Evolutionary conservation across 23 tunicate species (phyloP), one percentile per base, ranked within the genome.

Genomic region (Trididemnum nubilum): DNA sequence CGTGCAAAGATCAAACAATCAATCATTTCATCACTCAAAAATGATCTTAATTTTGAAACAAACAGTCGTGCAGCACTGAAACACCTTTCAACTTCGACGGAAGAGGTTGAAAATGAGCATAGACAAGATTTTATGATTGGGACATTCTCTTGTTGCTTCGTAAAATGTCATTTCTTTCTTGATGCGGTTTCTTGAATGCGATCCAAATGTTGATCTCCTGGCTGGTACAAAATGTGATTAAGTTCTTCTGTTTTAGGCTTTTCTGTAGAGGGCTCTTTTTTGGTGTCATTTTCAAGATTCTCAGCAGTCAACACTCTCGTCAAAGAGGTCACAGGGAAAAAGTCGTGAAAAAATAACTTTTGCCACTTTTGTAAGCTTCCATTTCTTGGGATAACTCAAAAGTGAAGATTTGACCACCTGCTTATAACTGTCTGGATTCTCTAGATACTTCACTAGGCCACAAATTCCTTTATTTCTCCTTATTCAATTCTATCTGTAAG

Each of bases 21-120:
- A 61, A 12, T 61, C 67, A 61, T 61, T 15, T 15, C 4, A 61
- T 61, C 26, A 61, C 29, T 61, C n/a, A 61, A 61, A 5, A 26
- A 61, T 12, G 67, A 61, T 61, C 67, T 61, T 22, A 61, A 61
- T 61, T 61, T 22, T 12, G 67, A 12, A 61, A 61, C n/a, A 12
- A 61, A 61, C 26, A 61, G 67, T 33, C 74, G 38, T 5, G 74
- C 38, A 67, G 74, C 74, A 67, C 38, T 31, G 38, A 67, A 67
- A 33, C 74, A 67, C 38, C 38, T 67, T 67, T 67, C 74, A 12
- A 7, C 74, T 67, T 33, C 74, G n/a, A 67, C 74, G 4, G 74
- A 67, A 67, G 74, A 67, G 37, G 74, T 30, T 67, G 74, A n/a
- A 33, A 31, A 9, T 7, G 38, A 30, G 74, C 33, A 30, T 33